These are phyloP conservation scores for Drosophila neotestacea DNA, from an alignment of 2,888 invertebrate genomes.

Conservation along the genomic window DNA sequence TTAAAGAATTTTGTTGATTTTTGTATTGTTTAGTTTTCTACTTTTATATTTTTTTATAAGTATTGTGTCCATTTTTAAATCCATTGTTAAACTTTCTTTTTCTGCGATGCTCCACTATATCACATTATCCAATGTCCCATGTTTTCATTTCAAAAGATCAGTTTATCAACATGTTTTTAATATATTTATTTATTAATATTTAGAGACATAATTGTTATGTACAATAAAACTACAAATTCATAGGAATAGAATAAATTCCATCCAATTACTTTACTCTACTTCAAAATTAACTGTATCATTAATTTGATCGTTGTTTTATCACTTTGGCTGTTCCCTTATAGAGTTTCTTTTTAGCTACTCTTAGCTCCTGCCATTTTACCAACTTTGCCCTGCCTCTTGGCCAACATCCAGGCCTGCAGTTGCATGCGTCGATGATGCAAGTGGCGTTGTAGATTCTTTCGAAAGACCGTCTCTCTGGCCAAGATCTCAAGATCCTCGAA, in stretches of 20 bases:
- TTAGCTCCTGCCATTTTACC: conserved; percentile 2
- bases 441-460: conserved; percentile 57
- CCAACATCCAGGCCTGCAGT: conserved; percentile 40
- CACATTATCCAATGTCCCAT: too few species aligned
- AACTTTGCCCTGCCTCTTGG: conserved; percentile 38
- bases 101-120: background rate
- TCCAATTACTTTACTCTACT: too few species aligned
- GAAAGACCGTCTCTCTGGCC: conserved; percentile 71
- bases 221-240: background rate
- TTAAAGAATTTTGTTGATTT: too few species aligned
- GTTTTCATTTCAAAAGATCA: background rate
- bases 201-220: background rate
- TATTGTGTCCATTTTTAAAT: background rate
- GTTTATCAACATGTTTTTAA: background rate
- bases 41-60: background rate
- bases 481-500: conserved; percentile 63
- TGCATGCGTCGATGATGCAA: conserved; percentile 66
- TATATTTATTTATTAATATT: background rate
- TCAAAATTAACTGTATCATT: background rate
- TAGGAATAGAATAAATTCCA: background rate
- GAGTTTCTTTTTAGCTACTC: background rate
- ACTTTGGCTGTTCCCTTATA: conserved; percentile 6
- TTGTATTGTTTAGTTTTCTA: background rate
- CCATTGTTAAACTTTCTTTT: background rate
- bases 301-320: background rate